Evolutionary conservation across 1,140 invertebrate species (phyloP).

Genomic region (Drosophila simulans): DNA sequence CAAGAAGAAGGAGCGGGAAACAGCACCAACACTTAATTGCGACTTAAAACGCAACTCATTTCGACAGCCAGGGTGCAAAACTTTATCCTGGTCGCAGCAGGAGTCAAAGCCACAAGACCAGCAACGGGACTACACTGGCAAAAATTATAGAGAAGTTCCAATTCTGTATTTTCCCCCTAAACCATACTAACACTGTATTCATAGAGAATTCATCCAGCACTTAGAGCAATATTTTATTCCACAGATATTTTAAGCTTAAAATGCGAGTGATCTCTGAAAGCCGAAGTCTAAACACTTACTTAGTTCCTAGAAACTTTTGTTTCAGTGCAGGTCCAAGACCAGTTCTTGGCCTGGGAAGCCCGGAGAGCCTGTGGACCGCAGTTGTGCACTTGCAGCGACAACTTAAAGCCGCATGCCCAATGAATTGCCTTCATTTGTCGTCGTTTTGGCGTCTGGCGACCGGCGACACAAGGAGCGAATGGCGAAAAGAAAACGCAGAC

Average conservation of each 20-base stretch:
- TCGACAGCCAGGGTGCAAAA: constrained; percentile 44
- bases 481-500: constrained; percentile 11
- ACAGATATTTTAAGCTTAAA: too few relatives aligned
- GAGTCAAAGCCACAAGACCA: constrained; percentile 13
- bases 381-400: constrained; percentile 69
- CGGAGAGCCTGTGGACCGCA: constrained; percentile 23
- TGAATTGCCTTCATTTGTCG: constrained; percentile 77
- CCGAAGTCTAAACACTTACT: too few relatives aligned
- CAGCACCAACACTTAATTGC: constrained; percentile 64
- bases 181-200: too few relatives aligned
- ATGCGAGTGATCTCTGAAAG: too few relatives aligned
- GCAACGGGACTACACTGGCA: constrained; percentile 7
- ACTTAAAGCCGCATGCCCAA: constrained; percentile 67
- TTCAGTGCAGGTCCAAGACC: constrained; percentile 9
- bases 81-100: constrained; percentile 48
- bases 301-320: background rate
- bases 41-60: constrained; percentile 77
- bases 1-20: constrained; percentile 7
- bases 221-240: too few relatives aligned
- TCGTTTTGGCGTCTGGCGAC: constrained; percentile 55
- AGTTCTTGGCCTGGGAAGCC: background rate
- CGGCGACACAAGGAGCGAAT: constrained; percentile 5
- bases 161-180: too few relatives aligned
- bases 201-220: too few relatives aligned
- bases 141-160: background rate